Percentiles rank a stretch among this genome's conserved stretches.
Conservation (phyloP, 2,888 invertebrate species). For the Caprella mutica region DNA sequence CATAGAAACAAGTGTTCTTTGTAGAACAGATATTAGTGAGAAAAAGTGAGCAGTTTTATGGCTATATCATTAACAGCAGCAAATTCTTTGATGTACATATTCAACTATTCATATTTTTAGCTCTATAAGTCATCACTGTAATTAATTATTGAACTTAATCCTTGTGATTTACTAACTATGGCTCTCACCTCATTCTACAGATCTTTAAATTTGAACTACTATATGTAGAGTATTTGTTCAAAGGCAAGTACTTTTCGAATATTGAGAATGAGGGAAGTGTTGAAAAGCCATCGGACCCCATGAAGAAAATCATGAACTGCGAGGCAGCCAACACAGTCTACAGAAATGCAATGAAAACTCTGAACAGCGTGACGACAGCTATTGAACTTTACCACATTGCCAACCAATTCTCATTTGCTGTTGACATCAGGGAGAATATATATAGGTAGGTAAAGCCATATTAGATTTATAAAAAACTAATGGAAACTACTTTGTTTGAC, state of each 20-base stretch:
- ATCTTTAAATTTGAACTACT: slow-evolving; percentile 3
- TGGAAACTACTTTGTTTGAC: no score
- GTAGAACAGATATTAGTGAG: no score
- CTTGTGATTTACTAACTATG: no score
- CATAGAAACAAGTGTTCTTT: no score
- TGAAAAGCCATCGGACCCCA: not conserved
- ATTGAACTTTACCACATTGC: slow-evolving; percentile 6
- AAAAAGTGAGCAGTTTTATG: no score
- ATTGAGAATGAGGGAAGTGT: not conserved
- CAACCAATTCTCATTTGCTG: slow-evolving; percentile 6
- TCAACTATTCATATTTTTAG: no score
- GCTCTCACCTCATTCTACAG: no score
- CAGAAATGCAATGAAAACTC: not conserved
- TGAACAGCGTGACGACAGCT: not conserved
- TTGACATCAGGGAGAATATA: not conserved
- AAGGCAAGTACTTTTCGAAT: not conserved
- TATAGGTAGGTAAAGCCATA: not conserved
- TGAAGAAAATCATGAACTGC: slow-evolving; percentile 3
- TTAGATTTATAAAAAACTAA: not conserved
- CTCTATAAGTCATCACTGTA: no score
- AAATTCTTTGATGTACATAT: no score
- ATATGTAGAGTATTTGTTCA: not conserved
- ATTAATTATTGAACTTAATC: no score
- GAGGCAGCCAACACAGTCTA: not conserved
- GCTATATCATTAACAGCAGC: no score